Evolutionary conservation across 2,797 vertebrate species (phyloP).

Genomic region (Echiichthys vipera): DNA sequence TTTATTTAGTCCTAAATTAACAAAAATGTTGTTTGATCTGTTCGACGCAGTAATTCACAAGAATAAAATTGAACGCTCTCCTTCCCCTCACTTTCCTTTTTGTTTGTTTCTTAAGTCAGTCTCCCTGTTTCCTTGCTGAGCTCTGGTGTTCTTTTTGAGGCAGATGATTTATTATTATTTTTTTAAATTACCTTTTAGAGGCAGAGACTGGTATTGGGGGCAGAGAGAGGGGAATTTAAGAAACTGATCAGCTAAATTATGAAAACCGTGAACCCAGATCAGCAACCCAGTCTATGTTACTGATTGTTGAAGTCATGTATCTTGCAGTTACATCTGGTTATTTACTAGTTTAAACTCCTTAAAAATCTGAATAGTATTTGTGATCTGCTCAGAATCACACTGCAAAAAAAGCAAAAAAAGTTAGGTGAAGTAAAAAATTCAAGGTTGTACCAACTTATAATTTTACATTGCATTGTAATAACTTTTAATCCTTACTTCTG

Average conservation of each 20-base stretch:
- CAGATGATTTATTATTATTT: too few species aligned
- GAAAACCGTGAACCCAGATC: too few species aligned
- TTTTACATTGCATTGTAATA: too few species aligned
- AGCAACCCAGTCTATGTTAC: constrained; percentile 18
- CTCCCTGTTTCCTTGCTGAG: constrained; percentile 36
- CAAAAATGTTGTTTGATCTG: constrained; percentile 73
- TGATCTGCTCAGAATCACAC: background rate
- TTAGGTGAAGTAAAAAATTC: too few species aligned
- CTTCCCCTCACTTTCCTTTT: constrained; percentile 48
- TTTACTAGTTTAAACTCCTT: background rate
- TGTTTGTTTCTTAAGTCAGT: constrained; percentile 57
- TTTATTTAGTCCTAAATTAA: constrained; percentile 62
- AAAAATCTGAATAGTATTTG: constrained; percentile 1
- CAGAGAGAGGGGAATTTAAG: too few species aligned
- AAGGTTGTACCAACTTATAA: too few species aligned
- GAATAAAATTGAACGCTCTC: constrained; percentile 67
- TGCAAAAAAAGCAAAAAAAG: too few species aligned
- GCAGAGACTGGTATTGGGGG: too few species aligned
- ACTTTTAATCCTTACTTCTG: too few species aligned
- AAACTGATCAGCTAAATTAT: too few species aligned
- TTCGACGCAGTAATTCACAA: constrained; percentile 66
- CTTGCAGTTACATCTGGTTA: background rate
- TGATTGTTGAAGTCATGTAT: constrained; percentile 26
- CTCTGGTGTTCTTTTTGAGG: constrained; percentile 21
- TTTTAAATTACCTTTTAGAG: constrained; percentile 22